phyloP scores from a whole-genome alignment of 1,140 invertebrate species.

The Drosophila ironensis region DNA sequence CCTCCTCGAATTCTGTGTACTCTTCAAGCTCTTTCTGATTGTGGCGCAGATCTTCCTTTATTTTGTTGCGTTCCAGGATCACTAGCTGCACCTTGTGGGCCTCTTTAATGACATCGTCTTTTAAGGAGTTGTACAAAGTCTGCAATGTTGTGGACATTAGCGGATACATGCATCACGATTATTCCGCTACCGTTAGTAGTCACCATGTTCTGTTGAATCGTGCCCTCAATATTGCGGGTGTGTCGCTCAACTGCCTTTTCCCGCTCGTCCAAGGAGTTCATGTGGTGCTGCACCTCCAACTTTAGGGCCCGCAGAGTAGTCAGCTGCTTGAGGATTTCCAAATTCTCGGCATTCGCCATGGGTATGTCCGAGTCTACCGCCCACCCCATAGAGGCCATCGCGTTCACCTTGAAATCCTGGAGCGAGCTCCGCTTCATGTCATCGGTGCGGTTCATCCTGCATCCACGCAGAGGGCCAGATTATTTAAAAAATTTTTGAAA shows the following conservation, averaged over 20 bases:
- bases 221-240: slow-evolving; percentile 81
- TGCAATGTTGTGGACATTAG: slow-evolving; percentile 35
- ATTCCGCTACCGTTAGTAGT: not conserved
- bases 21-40: slow-evolving; percentile 62
- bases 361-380: slow-evolving; percentile 86
- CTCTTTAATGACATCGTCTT: slow-evolving; percentile 84
- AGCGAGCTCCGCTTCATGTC: slow-evolving; percentile 59
- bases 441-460: slow-evolving; percentile 54
- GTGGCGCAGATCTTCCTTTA: slow-evolving; percentile 79
- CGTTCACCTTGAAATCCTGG: slow-evolving; percentile 59
- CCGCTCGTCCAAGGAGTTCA: slow-evolving; percentile 56
- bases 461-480: not conserved
- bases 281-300: slow-evolving; percentile 48
- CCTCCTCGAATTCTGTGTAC: slow-evolving; percentile 48
- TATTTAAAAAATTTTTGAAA: not conserved
- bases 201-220: slow-evolving; percentile 83
- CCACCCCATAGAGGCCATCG: slow-evolving; percentile 84
- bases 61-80: slow-evolving; percentile 82
- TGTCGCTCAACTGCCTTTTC: slow-evolving; percentile 79
- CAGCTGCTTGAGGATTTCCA: slow-evolving; percentile 83
- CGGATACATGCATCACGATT: too few species aligned
- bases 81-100: slow-evolving; percentile 83
- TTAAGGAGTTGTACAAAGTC: slow-evolving; percentile 83
- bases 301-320: slow-evolving; percentile 52
- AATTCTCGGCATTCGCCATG: slow-evolving; percentile 87